A percentile compares a stretch with the other conserved stretches of the same genome.
These are phyloP conservation scores for Riparia riparia DNA, from an alignment of 2,113 vertebrate species.

Conservation along the genomic window DNA sequence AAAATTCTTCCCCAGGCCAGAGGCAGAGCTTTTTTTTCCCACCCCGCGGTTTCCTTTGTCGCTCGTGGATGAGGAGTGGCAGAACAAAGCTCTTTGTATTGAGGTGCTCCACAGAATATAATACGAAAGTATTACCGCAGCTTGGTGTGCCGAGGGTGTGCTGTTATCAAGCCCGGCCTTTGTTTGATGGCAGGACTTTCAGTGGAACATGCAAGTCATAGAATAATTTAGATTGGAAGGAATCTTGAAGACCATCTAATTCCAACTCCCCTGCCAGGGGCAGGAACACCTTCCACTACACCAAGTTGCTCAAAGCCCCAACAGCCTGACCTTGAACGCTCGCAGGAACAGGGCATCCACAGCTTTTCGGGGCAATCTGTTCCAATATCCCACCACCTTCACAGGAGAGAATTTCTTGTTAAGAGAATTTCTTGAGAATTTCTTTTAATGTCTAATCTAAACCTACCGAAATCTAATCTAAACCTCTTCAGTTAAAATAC, in stretches of 20 bases:
- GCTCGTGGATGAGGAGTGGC: neutral
- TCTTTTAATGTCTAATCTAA: neutral
- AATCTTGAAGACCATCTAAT: neutral
- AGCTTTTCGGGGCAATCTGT: neutral
- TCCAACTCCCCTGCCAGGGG: too few relatives aligned
- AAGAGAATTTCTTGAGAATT: too few relatives aligned
- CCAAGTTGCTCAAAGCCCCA: neutral
- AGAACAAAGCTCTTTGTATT: neutral
- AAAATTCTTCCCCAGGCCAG: neutral
- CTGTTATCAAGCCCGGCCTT: neutral
- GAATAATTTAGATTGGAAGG: neutral
- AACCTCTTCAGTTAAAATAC: neutral
- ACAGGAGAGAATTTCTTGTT: neutral
- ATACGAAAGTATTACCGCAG: neutral
- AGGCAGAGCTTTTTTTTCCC: accelerated
- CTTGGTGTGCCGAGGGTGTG: neutral
- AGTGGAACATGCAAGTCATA: neutral
- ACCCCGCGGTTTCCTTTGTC: neutral
- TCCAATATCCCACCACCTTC: neutral
- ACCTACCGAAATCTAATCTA: neutral
- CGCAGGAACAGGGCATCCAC: neutral
- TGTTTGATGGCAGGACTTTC: neutral
- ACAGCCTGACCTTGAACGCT: neutral
- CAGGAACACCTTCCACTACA: neutral
- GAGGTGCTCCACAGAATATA: neutral